Base-by-base conservation (phyloP, 2,113 vertebrate species). In the Paraplagusia blochii region DNA sequence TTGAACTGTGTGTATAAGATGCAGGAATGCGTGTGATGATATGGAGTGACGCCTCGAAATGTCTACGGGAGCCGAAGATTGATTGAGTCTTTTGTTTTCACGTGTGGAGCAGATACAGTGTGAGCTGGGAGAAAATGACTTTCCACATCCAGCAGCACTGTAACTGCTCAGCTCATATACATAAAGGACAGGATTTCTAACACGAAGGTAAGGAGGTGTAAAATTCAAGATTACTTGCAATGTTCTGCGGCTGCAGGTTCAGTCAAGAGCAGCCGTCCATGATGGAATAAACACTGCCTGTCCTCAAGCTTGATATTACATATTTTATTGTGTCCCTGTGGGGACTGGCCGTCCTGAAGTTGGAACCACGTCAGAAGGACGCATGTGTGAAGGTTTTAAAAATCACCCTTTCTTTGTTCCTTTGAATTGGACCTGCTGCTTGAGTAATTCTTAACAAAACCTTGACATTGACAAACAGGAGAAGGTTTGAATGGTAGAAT, bases 21-120 rank as follows among this genome's bases (percentile, higher is more conserved):
- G 53, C 11, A n/a, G 52, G n/a, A 34, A 60, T 6, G 14, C 1
- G 2, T 19, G 11, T 5, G 3, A 36, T 76, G 47, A 85, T 69
- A 39, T 51, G 42, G 19, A 60, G 39, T 13, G 61, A 63, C 75
- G 60, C 62, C 39, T 15, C 12, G 59, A 58, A 82, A 72, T 76
- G 76, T 82, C 74, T 81, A 79, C 72, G 69, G 61, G 66, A 13
- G 57, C 65, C 33, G 47, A 69, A 80, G 79, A 89, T 74, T 87
- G 79, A 87, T 77, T 56, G 79, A 84, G 68, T 38, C 40, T 80
- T 86, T 86, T 78, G 74, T 85, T 85, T 78, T 66, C 57, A 46
- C 42, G 46, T 51, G 54, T 77, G 80, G 73, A 52, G 79, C 80
- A 76, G 74, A 82, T 67, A 58, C 56, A 69, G 60, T 33, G 66